These are phyloP conservation scores for Tortrix viridana DNA, from an alignment of 2,888 invertebrate genomes.

Conservation along the genomic window DNA sequence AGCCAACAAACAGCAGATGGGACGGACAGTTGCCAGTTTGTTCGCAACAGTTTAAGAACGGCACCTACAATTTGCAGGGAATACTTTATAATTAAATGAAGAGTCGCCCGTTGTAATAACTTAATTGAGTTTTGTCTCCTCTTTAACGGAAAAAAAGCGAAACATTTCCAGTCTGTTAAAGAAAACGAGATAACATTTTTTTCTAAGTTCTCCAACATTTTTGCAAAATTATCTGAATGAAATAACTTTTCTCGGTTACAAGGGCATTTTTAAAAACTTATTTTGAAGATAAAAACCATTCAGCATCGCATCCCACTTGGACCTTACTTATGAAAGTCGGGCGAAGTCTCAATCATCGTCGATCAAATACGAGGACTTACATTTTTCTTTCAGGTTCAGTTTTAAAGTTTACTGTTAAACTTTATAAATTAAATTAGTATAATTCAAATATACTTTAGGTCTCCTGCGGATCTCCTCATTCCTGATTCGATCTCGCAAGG, in stretches of 20 bases:
- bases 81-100: constrained; percentile 45
- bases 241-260: constrained; percentile 20
- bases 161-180: constrained; percentile 14
- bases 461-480: too few relatives aligned
- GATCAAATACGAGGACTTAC: too few relatives aligned
- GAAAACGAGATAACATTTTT: constrained; percentile 17
- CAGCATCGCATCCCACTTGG: too few relatives aligned
- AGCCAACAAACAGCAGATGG: constrained; percentile 26
- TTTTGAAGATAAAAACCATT: too few relatives aligned
- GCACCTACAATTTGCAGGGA: constrained; percentile 36
- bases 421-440: too few relatives aligned
- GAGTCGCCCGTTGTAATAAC: constrained; percentile 36
- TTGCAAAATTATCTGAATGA: constrained; percentile 27
- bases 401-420: too few relatives aligned
- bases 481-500: too few relatives aligned
- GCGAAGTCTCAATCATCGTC: too few relatives aligned
- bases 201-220: constrained; percentile 14
- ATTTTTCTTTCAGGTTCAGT: too few relatives aligned
- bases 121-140: constrained; percentile 37
- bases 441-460: too few relatives aligned
- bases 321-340: too few relatives aligned
- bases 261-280: constrained; percentile 6
- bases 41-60: constrained; percentile 34
- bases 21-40: constrained; percentile 29
- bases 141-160: constrained; percentile 28